Percentiles rank a stretch among this genome's conserved stretches.
Conservation (phyloP, 37 sponge, comb jelly and placozoan genomes). For the Corticium candelabrum region DNA sequence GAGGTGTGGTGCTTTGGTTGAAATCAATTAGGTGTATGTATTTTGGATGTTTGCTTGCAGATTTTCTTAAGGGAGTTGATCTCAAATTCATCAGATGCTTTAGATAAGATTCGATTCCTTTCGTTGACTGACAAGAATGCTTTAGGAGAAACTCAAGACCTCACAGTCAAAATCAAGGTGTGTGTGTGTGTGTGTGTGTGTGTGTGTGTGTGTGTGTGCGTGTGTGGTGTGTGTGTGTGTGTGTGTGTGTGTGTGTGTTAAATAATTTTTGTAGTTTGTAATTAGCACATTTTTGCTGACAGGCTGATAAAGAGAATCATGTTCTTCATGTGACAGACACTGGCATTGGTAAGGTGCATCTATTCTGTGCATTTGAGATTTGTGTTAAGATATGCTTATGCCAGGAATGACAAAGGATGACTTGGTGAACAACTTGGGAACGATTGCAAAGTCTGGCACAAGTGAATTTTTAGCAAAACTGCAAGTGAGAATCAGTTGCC, state of each 20-base stretch:
- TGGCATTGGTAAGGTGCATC: conserved; percentile 56
- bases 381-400: neutral
- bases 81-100: conserved; percentile 96
- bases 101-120: conserved; percentile 96
- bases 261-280: conserved; percentile 9
- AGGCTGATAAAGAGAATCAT: conserved; percentile 67
- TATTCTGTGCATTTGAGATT: neutral
- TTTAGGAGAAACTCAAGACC: conserved; percentile 66
- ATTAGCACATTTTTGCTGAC: too few relatives aligned
- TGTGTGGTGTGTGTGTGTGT: too few relatives aligned
- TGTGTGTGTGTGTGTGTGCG: conserved; percentile 17
- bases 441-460: conserved; percentile 98
- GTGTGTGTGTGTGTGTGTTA: too few relatives aligned
- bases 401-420: conserved; percentile 89
- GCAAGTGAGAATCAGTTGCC: conserved; percentile 17
- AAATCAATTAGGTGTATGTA: neutral
- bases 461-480: conserved; percentile 90
- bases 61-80: conserved; percentile 96
- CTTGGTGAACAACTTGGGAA: conserved; percentile 82
- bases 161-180: conserved; percentile 85
- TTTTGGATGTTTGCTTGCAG: conserved; percentile 15
- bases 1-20: too few relatives aligned
- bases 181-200: conserved; percentile 9
- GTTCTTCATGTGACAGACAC: conserved; percentile 93
- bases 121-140: conserved; percentile 88